These are phyloP conservation scores for Gymnoscopelus braueri DNA, from an alignment of 2,797 vertebrate genomes.

Conservation along the genomic window DNA sequence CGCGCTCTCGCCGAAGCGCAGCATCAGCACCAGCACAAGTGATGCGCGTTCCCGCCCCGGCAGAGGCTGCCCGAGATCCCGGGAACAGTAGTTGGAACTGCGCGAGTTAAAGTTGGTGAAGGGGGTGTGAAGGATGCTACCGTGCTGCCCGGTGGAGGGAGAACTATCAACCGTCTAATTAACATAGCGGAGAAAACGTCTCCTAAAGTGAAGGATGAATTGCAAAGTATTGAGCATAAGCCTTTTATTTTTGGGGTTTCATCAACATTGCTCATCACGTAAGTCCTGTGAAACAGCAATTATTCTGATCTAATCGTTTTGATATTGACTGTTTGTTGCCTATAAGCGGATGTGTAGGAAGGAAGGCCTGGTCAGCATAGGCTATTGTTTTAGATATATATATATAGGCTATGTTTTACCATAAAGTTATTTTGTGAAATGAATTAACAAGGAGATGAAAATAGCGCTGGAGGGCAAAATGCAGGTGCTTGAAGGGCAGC, in stretches of 20 bases:
- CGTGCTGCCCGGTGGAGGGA: slow-evolving; percentile 30
- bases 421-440: slow-evolving; percentile 52
- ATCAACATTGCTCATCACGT: slow-evolving; percentile 84
- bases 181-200: slow-evolving; percentile 64
- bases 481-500: slow-evolving; percentile 67
- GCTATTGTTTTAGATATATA: slow-evolving; percentile 33
- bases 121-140: slow-evolving; percentile 71
- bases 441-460: slow-evolving; percentile 34
- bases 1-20: slow-evolving; percentile 79
- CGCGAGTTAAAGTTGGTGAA: slow-evolving; percentile 80
- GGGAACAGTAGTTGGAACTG: slow-evolving; percentile 80
- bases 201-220: slow-evolving; percentile 78
- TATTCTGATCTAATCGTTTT: slow-evolving; percentile 40
- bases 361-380: slow-evolving; percentile 14
- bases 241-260: slow-evolving; percentile 80
- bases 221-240: slow-evolving; percentile 79
- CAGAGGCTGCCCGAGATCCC: slow-evolving; percentile 75
- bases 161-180: slow-evolving; percentile 63
- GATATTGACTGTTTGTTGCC: slow-evolving; percentile 23
- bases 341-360: slow-evolving; percentile 26
- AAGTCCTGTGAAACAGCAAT: slow-evolving; percentile 74
- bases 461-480: slow-evolving; percentile 50
- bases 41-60: slow-evolving; percentile 79
- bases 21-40: slow-evolving; percentile 73
- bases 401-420: slow-evolving; percentile 1